Evolutionary conservation across 1,140 invertebrate species (phyloP), one percentile per base, ranked within the genome.

Genomic region (Drosophila erecta): DNA sequence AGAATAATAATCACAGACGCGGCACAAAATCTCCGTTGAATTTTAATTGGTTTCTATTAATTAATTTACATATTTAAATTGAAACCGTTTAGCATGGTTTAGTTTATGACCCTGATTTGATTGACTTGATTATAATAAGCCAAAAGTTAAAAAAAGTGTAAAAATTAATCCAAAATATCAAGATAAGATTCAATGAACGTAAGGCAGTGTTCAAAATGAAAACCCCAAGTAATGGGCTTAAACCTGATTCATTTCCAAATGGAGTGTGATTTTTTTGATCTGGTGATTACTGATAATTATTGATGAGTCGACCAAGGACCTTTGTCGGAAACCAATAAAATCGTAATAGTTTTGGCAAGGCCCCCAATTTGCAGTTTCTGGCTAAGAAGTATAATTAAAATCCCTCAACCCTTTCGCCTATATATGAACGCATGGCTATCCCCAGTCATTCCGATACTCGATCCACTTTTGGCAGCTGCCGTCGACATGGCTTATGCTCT

Each of bases 401-500:
- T 5, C 7, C 15, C 20, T 67, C 40, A 51, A 67, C 5, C 37
- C 27, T 46, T 54, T 38, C 2, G 24, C 47, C 46, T 30, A 30
- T 30, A 30, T 30, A 7, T 30, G 8, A 30, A 30, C 8, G 7
- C 27, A 8, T 46, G 20, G 5, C 22, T 20, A 46, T 22, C 12
- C 20, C 43, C 27, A 43, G 17, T 11, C 43, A 22, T 30, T 37
- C 30, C 44, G 46, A 41, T 40, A 61, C 53, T 70, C 61, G 70
- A 76, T 79, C 77, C 79, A 80, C 64, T 80, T 80, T 51, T 75
- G 70, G 77, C 77, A 80, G 77, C 64, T 67, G 64, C 27, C 44
- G 20, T 46, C 33, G 30, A 10, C 17, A 33, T 15, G 44, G 43
- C 6, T 65, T 65, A 47, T 60, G 56, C 41, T 41, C n/a, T 62